Conservation (phyloP, 64 coral and sea anemone genomes). For the Dendronephthya gigantea region DNA sequence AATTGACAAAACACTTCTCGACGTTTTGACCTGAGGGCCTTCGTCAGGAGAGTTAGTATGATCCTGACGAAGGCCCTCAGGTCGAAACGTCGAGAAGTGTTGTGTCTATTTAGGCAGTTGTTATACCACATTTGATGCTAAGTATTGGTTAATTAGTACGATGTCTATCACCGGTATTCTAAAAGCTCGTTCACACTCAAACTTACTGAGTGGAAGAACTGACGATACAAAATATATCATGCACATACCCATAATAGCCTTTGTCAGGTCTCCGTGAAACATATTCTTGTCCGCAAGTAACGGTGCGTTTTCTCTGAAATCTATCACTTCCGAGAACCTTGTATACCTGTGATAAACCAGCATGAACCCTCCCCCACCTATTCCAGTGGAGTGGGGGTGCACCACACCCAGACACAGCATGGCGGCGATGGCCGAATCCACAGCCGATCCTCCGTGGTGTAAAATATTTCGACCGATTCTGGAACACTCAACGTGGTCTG, state of each 20-base stretch:
- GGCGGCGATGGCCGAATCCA: conserved; percentile 72
- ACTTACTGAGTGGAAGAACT: no score
- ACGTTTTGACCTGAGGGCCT: no score
- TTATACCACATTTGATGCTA: no score
- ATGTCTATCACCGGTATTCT: no score
- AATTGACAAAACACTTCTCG: no score
- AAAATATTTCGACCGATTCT: conserved; percentile 59
- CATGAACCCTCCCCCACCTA: conserved; percentile 94
- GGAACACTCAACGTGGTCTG: conserved; percentile 73
- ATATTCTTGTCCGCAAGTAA: conserved; percentile 43
- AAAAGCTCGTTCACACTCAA: no score
- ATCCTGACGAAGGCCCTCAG: no score
- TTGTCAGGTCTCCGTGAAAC: conserved; percentile 76
- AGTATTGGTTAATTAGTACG: no score
- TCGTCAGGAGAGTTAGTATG: no score
- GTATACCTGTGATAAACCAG: conserved; percentile 60
- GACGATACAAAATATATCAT: no score
- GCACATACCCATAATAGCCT: conserved; percentile 71
- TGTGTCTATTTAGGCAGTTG: no score
- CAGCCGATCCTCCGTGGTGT: conserved; percentile 62
- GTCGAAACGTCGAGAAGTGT: no score
- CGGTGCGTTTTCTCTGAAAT: conserved; percentile 91
- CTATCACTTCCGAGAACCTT: conserved; percentile 75
- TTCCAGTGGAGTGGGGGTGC: conserved; percentile 80
- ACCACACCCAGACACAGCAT: conserved; percentile 84